phyloP scores from a whole-genome alignment of 1,140 invertebrate species.

The Ruditapes philippinarum region DNA sequence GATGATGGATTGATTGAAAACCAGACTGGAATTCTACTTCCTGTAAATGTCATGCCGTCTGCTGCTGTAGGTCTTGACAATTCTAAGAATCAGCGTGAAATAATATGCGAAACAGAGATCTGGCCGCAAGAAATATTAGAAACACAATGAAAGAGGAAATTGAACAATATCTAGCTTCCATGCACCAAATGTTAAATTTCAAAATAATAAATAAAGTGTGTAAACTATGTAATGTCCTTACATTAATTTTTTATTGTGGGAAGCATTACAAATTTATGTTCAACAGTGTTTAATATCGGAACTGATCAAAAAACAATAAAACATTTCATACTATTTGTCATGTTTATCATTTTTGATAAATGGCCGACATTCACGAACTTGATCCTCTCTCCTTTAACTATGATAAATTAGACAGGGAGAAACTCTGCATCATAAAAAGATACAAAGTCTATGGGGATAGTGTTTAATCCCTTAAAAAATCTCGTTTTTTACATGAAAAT shows the following conservation, averaged over 20 bases:
- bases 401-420: neutral
- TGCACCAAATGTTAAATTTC: too few species aligned
- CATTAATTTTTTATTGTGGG: too few species aligned
- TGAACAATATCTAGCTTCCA: too few species aligned
- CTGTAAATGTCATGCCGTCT: constrained; percentile 19
- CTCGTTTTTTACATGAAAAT: constrained; percentile 44
- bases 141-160: too few species aligned
- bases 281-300: too few species aligned
- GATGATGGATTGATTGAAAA: constrained; percentile 48
- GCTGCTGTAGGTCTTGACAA: neutral
- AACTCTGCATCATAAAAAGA: neutral
- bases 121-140: neutral
- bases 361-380: too few species aligned
- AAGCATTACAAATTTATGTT: too few species aligned
- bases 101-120: neutral
- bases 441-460: constrained; percentile 23
- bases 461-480: constrained; percentile 61
- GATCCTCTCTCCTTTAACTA: neutral
- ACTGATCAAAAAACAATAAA: too few species aligned
- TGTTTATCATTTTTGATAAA: too few species aligned
- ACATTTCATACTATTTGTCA: too few species aligned
- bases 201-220: too few species aligned
- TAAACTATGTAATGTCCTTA: too few species aligned
- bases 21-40: constrained; percentile 35
- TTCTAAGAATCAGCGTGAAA: constrained; percentile 22